These are phyloP conservation scores for Gorsachius magnificus DNA, from an alignment of 2,797 vertebrate species.

Conservation along the genomic window DNA sequence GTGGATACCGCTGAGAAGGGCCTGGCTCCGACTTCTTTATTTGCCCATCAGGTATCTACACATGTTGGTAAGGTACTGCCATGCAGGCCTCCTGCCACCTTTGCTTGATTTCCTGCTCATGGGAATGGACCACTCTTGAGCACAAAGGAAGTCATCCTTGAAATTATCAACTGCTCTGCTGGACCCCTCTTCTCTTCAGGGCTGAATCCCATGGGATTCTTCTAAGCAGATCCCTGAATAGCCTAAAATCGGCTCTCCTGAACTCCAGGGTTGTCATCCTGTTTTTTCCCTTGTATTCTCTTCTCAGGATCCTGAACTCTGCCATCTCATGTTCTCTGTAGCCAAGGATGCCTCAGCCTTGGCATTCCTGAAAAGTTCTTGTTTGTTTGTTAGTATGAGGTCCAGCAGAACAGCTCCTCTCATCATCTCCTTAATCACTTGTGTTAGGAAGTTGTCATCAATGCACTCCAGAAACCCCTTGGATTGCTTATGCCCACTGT, in stretches of 20 bases:
- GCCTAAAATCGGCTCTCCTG: background rate
- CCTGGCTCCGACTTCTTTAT: background rate
- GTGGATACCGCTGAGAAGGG: background rate
- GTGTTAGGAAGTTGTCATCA: background rate
- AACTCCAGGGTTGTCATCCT: background rate
- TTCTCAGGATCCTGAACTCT: background rate
- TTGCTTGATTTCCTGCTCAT: background rate
- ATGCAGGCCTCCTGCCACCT: background rate
- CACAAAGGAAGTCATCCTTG: background rate
- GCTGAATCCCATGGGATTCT: background rate
- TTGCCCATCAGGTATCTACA: background rate
- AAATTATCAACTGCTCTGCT: background rate
- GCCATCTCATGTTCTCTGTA: background rate
- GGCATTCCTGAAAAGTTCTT: background rate
- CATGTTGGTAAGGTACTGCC: accelerated
- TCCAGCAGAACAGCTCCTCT: background rate
- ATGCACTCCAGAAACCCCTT: background rate
- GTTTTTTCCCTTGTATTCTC: background rate
- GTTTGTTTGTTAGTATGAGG: background rate
- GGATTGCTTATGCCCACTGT: background rate
- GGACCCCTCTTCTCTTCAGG: background rate
- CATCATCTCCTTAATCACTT: background rate
- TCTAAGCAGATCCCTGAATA: background rate
- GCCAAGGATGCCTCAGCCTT: background rate
- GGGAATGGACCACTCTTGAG: background rate